phyloP scores from a whole-genome alignment of 1,140 invertebrate species.

The Meloidogyne floridensis region DNA sequence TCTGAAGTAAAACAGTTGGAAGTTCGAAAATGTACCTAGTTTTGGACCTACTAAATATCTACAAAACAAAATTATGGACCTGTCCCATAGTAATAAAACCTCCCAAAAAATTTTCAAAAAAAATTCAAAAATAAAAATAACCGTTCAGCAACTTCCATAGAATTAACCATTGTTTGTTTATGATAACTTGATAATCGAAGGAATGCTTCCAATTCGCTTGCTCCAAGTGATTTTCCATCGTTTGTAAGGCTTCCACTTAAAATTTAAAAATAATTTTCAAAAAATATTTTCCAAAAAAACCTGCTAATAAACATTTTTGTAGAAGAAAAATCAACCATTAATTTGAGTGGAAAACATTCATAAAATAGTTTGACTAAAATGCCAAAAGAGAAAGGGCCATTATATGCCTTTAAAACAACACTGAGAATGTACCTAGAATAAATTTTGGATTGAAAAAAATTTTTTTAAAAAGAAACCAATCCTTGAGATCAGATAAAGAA shows the following conservation, averaged over 20 bases:
- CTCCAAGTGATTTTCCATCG: neutral
- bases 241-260: conserved; percentile 5
- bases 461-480: conserved; percentile 4
- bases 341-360: conserved; percentile 9
- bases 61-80: too few relatives aligned
- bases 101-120: neutral
- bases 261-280: neutral
- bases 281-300: neutral
- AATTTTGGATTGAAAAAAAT: too few relatives aligned
- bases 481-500: conserved; percentile 12
- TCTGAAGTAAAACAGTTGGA: too few relatives aligned
- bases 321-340: conserved; percentile 25
- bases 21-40: too few relatives aligned
- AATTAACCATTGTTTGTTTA: neutral
- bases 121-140: conserved; percentile 2
- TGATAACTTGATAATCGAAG: neutral
- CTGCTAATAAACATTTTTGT: conserved; percentile 22
- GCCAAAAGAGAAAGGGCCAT: conserved; percentile 4
- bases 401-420: neutral
- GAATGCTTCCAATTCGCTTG: neutral
- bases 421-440: neutral
- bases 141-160: conserved; percentile 10
- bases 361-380: conserved; percentile 22
- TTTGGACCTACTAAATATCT: too few relatives aligned
- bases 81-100: too few relatives aligned